These are phyloP conservation scores for Turritopsis dohrnii DNA, from an alignment of 30 jellyfish, hydroid and myxozoan genomes.

Conservation along the genomic window DNA sequence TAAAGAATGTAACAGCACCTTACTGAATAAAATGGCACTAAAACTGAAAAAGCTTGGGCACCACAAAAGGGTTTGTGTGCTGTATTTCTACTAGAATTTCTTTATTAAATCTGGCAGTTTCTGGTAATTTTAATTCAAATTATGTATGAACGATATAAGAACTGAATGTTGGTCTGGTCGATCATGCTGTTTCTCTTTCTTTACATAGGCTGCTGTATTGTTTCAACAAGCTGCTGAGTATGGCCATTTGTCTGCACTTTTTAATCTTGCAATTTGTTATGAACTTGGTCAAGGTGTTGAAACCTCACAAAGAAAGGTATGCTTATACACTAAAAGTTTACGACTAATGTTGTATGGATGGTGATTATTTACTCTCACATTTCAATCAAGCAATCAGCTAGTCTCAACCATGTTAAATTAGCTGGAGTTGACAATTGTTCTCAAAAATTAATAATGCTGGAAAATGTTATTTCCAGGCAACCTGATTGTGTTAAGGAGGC, in stretches of 20 bases:
- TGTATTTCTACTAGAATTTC: no score
- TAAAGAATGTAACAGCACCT: neutral
- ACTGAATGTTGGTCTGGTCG: neutral
- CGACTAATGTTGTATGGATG: no score
- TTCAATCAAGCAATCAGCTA: no score
- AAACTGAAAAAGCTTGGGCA: neutral
- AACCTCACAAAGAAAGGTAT: slow-evolving; percentile 18
- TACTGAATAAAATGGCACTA: slow-evolving; percentile 17
- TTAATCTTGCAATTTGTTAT: slow-evolving; percentile 23
- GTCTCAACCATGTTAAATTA: no score
- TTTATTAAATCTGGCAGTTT: no score
- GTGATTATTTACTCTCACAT: no score
- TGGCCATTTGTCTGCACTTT: slow-evolving; percentile 10
- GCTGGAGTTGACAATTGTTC: no score
- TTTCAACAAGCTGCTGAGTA: slow-evolving; percentile 13
- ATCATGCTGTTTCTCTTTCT: neutral
- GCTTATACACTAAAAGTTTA: no score
- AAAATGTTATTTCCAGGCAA: no score
- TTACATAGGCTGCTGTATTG: slow-evolving; percentile 18
- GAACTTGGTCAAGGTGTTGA: slow-evolving; percentile 26
- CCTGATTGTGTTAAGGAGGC: no score
- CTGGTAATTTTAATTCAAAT: no score
- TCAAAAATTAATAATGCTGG: no score
- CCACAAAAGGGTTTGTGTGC: slow-evolving; percentile 15
- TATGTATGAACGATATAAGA: neutral